phyloP scores from a whole-genome alignment of 2,797 vertebrate genomes.

The Cynopterus sphinx region DNA sequence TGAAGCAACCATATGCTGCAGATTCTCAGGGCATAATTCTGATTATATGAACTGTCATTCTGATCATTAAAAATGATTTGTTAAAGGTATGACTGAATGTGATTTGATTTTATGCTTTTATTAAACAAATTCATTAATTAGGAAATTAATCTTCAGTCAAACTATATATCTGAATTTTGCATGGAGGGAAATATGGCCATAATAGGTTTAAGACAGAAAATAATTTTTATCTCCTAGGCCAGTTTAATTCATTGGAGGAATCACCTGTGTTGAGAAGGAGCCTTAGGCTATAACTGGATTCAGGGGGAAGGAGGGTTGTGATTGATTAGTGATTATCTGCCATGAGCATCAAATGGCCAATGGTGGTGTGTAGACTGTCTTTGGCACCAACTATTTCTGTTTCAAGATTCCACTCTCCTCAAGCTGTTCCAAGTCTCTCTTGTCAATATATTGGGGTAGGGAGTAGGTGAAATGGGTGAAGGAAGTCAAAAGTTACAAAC shows the following conservation, averaged over 20 bases:
- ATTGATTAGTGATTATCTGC: not conserved
- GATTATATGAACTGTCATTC: not conserved
- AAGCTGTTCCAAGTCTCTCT: not conserved
- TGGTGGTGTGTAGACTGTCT: not conserved
- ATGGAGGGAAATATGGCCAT: not conserved
- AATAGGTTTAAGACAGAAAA: not conserved
- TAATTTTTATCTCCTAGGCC: not conserved
- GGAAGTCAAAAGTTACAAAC: not conserved
- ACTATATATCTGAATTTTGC: not conserved
- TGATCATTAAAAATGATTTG: slow-evolving; percentile 11
- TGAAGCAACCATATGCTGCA: not conserved
- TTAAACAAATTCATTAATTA: not conserved
- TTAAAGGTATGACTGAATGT: not conserved
- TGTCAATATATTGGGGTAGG: not conserved
- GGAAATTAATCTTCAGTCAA: slow-evolving; percentile 2
- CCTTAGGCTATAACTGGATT: not conserved
- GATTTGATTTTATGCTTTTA: not conserved
- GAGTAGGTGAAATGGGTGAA: not conserved
- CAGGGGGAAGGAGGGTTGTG: not conserved
- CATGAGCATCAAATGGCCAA: not conserved
- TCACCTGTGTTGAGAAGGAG: not conserved
- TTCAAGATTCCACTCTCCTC: not conserved
- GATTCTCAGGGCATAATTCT: not conserved
- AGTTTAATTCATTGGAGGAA: not conserved
- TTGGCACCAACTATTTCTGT: not conserved